Evolutionary conservation across 1,140 invertebrate species (phyloP).

Genomic region (Bombus superbus): DNA sequence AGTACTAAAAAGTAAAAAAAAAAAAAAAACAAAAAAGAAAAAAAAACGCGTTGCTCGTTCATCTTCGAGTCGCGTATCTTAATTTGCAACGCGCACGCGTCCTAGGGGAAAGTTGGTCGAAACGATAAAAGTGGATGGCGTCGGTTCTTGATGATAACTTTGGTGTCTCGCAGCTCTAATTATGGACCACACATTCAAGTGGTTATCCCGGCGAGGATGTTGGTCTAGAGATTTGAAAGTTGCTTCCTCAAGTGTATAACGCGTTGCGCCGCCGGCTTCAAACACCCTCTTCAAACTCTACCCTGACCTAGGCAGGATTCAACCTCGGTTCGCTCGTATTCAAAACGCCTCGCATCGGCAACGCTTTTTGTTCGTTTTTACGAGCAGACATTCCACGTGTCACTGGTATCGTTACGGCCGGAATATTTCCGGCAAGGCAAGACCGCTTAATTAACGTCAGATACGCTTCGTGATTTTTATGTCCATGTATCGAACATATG

Average conservation of each 20-base stretch:
- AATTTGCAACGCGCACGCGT: background rate
- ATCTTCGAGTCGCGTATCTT: background rate
- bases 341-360: slow-evolving; percentile 22
- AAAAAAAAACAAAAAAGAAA: too few relatives aligned
- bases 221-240: slow-evolving; percentile 43
- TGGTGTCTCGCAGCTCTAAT: slow-evolving; percentile 40
- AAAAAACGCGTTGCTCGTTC: background rate
- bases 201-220: slow-evolving; percentile 5
- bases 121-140: slow-evolving; percentile 15
- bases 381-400: background rate
- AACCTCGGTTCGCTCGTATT: slow-evolving; percentile 16
- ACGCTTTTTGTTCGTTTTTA: slow-evolving; percentile 10
- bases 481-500: background rate
- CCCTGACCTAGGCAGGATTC: slow-evolving; percentile 32
- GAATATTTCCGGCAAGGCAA: background rate
- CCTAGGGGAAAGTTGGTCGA: too few relatives aligned
- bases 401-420: background rate
- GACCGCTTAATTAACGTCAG: slow-evolving; percentile 9
- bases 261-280: background rate
- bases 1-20: background rate
- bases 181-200: slow-evolving; percentile 41
- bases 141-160: slow-evolving; percentile 35
- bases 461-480: too few relatives aligned
- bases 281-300: slow-evolving; percentile 37
- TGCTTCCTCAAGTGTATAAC: slow-evolving; percentile 48